Percentiles rank a stretch among this genome's conserved stretches.
phyloP scores from a whole-genome alignment of 2,113 vertebrate species.

The Lynx canadensis region DNA sequence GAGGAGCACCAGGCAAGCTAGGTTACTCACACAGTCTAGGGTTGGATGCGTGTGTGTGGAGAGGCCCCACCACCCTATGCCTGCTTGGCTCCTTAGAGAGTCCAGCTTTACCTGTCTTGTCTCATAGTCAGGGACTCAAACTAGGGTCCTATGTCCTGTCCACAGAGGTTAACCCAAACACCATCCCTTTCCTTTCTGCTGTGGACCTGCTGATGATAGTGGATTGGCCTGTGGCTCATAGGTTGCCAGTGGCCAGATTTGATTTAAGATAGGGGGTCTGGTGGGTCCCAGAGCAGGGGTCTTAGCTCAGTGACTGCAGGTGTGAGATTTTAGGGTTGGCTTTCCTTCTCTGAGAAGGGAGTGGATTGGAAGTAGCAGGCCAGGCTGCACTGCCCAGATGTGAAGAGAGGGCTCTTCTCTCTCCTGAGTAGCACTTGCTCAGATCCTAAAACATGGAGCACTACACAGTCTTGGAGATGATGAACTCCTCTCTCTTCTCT shows the following conservation, averaged over 20 bases:
- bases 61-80: not conserved
- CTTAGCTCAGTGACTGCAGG: not conserved
- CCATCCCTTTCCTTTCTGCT: not conserved
- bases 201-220: not conserved
- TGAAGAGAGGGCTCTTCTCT: not conserved
- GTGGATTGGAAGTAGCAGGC: not conserved
- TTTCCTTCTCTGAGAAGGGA: not conserved
- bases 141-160: too few species aligned
- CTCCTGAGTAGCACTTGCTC: not conserved
- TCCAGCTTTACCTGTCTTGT: not conserved
- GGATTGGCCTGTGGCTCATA: not conserved
- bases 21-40: not conserved
- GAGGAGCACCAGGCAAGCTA: not conserved
- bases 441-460: not conserved
- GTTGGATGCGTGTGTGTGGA: rapidly evolving
- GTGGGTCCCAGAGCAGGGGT: not conserved
- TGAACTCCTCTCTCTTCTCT: not conserved
- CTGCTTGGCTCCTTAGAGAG: not conserved
- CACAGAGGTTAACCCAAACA: not conserved
- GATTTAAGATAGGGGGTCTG: not conserved
- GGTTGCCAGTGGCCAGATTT: not conserved
- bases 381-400: not conserved
- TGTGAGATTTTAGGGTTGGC: not conserved
- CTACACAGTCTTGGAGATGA: not conserved
- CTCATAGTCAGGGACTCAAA: not conserved